A percentile compares a stretch with the other conserved stretches of the same genome.
These are phyloP conservation scores for Pentamera pediparva DNA, from an alignment of 53 echinoderm and acorn worm genomes.

Conservation along the genomic window DNA sequence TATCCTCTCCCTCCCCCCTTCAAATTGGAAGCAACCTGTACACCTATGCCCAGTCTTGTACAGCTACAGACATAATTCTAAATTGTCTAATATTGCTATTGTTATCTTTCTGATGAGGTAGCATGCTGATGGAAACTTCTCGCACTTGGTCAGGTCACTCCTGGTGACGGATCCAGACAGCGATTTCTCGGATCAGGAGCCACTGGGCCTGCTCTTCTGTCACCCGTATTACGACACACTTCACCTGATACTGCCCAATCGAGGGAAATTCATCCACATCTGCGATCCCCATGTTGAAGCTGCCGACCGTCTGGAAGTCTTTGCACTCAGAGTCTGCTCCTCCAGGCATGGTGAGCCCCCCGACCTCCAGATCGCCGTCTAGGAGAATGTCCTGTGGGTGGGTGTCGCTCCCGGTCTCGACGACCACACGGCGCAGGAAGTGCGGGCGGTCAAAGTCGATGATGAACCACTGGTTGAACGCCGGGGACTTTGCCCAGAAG, in stretches of 20 bases:
- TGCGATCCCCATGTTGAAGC: conserved; percentile 48
- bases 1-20: too few species aligned
- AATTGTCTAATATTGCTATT: background rate
- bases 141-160: background rate
- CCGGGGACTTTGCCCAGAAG: conserved; percentile 81
- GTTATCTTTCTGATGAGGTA: background rate
- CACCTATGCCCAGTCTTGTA: too few species aligned
- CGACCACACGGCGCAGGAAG: conserved; percentile 47
- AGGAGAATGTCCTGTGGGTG: conserved; percentile 64
- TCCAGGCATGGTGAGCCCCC: conserved; percentile 17
- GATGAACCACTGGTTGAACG: conserved; percentile 47
- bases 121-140: background rate
- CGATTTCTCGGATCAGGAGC: conserved; percentile 72
- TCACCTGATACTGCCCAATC: conserved; percentile 28
- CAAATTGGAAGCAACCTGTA: too few species aligned
- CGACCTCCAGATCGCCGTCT: conserved; percentile 55
- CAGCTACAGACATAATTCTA: background rate
- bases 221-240: conserved; percentile 62
- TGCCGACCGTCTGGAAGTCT: conserved; percentile 50
- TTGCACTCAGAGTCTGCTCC: conserved; percentile 37
- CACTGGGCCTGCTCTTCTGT: conserved; percentile 61
- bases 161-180: conserved; percentile 58
- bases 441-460: conserved; percentile 64
- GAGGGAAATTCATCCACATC: conserved; percentile 48
- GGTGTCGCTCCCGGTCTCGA: conserved; percentile 62